Conservation (phyloP, 2,113 vertebrate species). For the Urocynchramus pylzowi region DNA sequence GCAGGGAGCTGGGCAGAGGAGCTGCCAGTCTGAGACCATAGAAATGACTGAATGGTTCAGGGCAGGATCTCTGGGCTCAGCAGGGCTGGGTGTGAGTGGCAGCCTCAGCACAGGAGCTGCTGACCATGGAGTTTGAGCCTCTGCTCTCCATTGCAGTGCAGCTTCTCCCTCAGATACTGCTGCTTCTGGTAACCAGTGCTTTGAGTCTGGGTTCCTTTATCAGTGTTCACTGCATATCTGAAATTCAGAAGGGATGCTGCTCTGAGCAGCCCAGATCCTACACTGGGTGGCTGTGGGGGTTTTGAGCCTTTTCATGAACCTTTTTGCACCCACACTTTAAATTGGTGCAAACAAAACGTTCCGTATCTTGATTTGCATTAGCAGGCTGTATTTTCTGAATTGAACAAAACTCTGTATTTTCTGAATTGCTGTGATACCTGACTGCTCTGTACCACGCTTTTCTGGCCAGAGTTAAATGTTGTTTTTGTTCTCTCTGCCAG, state of each 20-base stretch:
- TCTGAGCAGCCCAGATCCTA: background rate
- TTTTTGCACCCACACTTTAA: background rate
- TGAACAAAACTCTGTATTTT: background rate
- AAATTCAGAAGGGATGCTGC: background rate
- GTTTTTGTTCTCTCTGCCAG: slow-evolving; percentile 56
- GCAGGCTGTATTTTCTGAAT: background rate
- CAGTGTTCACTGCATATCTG: fast-evolving
- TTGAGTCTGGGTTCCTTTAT: background rate
- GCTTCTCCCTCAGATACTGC: background rate
- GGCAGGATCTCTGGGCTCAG: background rate
- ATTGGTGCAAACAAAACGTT: background rate
- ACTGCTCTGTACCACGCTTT: background rate
- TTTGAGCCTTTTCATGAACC: background rate
- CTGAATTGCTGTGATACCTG: background rate
- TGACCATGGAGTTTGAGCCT: background rate
- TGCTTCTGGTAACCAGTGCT: background rate
- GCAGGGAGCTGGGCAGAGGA: background rate
- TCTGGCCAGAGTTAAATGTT: background rate
- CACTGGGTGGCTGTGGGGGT: fast-evolving
- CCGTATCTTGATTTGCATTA: background rate
- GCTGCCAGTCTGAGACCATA: background rate
- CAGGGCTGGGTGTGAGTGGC: background rate
- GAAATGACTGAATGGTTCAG: background rate
- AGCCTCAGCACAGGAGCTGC: background rate
- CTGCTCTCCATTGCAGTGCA: fast-evolving